phyloP scores from a whole-genome alignment of 1,140 invertebrate species.

The Drosophila mayri region DNA sequence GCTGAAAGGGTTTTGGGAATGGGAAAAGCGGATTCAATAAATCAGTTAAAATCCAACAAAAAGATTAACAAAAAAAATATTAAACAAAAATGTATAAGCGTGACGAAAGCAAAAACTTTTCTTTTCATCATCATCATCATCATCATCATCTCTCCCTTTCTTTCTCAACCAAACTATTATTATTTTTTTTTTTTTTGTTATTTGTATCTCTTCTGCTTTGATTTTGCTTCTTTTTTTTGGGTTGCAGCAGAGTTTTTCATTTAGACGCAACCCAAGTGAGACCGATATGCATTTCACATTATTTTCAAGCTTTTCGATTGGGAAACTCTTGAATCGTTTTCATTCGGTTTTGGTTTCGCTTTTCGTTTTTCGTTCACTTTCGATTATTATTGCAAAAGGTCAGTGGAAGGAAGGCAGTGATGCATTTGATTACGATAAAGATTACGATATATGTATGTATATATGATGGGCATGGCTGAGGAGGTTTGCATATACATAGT shows the following conservation, averaged over 20 bases:
- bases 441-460: conserved; percentile 24
- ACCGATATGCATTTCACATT: conserved; percentile 70
- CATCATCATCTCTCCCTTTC: not conserved
- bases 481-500: conserved; percentile 10
- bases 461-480: not conserved
- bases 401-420: conserved; percentile 27
- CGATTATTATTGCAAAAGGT: conserved; percentile 75
- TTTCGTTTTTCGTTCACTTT: conserved; percentile 53
- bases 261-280: conserved; percentile 63
- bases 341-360: conserved; percentile 23
- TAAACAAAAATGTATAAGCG: conserved; percentile 54
- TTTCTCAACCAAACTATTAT: conserved; percentile 9
- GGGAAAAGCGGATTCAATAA: not conserved
- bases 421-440: conserved; percentile 53
- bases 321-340: conserved; percentile 31
- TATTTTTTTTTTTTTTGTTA: conserved; percentile 14
- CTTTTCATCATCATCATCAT: conserved; percentile 34
- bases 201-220: conserved; percentile 44
- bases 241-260: conserved; percentile 49
- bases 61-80: not conserved
- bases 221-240: not conserved
- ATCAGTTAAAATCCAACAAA: conserved; percentile 14
- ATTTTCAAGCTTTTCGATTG: conserved; percentile 52
- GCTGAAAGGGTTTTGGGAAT: conserved; percentile 30
- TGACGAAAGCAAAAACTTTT: conserved; percentile 70